Base-by-base conservation (phyloP, 2,113 vertebrate species). In the Tyrannus savana region DNA sequence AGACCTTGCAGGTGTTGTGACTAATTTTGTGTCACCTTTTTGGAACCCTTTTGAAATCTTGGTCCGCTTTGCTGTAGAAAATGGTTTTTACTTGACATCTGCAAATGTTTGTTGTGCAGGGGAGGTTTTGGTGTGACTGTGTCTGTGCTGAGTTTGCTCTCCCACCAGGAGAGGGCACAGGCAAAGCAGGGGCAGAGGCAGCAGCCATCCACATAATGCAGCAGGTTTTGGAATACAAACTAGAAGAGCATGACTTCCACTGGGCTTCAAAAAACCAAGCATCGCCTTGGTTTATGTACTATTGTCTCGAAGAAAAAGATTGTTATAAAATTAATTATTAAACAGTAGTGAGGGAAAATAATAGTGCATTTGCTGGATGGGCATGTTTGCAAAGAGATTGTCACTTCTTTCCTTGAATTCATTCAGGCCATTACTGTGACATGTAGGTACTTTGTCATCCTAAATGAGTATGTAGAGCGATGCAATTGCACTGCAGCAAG, bases 401-500 rank as follows among this genome's bases (percentile, higher is more conserved):
- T 75, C 0, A 2, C 49, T 66, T 87, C 62, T 94, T 77, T 81
- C 33, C 47, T 77, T 77, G 44, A 75, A 67, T 87, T 93, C 22
- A 35, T 93, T 82, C 49, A 59, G 67, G 67, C 79, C 55, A 39
- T 85, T 77, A 53, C 31, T 77, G 17, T 93, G 67, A 76, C 55
- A 75, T 58, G 59, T 77, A 19, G 62, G 46, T 53, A 66, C 25
- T 85, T 75, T 37, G 28, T 91, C n/a, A 79, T 83, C 63, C 75
- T 66, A 88, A 80, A 44, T 56, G 62, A 82, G 37, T 46, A 74
- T 27, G 31, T 47, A 85, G 50, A 85, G 47, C 42, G 58, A 42
- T 79, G 46, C 72, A 85, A 50, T 87, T 91, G 62, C 49, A 53
- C 50, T 88, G 74, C 53, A 62, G 59, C 55, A 86, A 80, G 68